Conservation (phyloP, 2,797 vertebrate species). For the Cyprinella venusta region DNA sequence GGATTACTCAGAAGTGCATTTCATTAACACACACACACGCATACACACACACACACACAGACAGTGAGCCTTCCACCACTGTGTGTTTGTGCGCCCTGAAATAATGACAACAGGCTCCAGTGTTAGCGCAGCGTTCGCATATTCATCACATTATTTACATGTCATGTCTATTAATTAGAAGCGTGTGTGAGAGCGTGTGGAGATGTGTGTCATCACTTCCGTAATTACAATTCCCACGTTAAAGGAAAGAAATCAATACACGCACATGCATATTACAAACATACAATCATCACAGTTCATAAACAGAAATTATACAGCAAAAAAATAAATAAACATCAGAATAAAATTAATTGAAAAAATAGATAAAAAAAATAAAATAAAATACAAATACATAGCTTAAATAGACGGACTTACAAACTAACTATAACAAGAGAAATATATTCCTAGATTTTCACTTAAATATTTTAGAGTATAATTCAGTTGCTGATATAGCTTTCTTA, state of each 20-base stretch:
- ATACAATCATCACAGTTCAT: no score
- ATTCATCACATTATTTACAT: neutral
- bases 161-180: slow-evolving; percentile 27
- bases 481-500: no score
- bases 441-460: no score
- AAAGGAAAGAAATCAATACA: neutral
- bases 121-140: neutral
- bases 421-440: no score
- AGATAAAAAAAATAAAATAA: no score
- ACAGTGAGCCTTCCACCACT: neutral
- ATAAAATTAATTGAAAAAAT: no score
- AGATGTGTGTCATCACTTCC: neutral
- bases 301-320: no score
- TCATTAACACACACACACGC: neutral
- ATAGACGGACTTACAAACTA: no score
- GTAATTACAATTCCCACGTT: neutral
- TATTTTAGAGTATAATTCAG: no score
- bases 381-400: no score
- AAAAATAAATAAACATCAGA: no score
- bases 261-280: no score
- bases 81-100: neutral
- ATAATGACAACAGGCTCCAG: neutral
- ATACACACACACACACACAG: slow-evolving; percentile 1
- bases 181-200: neutral
- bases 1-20: neutral